Conservation (phyloP, 2,797 vertebrate species). For the Xyrichtys novacula region DNA sequence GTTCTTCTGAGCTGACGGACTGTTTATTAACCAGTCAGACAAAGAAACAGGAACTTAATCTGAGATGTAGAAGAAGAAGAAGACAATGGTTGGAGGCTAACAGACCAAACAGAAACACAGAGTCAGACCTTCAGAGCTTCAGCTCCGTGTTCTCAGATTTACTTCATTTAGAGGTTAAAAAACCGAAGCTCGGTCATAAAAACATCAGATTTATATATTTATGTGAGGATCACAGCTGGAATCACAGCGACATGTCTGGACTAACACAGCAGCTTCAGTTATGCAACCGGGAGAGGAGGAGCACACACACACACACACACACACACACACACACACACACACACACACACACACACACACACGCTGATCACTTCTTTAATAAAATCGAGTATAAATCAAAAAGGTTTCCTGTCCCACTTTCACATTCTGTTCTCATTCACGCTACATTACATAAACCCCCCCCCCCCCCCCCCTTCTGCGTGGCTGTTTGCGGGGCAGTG, state of each 20-base stretch:
- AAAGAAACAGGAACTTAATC: not conserved
- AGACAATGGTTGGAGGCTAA: conserved; percentile 23
- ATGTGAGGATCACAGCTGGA: conserved; percentile 42
- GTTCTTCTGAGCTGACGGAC: not conserved
- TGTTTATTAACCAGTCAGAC: not conserved
- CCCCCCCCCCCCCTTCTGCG: conserved; percentile 22
- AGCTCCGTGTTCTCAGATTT: no score
- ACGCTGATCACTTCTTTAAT: no score
- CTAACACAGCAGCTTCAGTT: conserved; percentile 49
- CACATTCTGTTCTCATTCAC: conserved; percentile 17
- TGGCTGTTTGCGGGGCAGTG: conserved; percentile 74
- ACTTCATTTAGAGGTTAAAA: no score
- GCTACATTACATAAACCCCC: conserved; percentile 78
- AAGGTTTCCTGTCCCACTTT: not conserved
- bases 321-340: no score
- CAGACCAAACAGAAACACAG: not conserved
- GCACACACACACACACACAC: no score
- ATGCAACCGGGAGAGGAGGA: no score
- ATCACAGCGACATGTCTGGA: conserved; percentile 65
- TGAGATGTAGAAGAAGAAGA: no score
- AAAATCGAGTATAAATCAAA: not conserved
- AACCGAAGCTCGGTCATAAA: not conserved
- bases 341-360: no score
- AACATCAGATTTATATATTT: not conserved
- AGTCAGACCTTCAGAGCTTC: no score